phyloP scores from a whole-genome alignment of 2,797 vertebrate genomes.

The Neostethus bicornis region DNA sequence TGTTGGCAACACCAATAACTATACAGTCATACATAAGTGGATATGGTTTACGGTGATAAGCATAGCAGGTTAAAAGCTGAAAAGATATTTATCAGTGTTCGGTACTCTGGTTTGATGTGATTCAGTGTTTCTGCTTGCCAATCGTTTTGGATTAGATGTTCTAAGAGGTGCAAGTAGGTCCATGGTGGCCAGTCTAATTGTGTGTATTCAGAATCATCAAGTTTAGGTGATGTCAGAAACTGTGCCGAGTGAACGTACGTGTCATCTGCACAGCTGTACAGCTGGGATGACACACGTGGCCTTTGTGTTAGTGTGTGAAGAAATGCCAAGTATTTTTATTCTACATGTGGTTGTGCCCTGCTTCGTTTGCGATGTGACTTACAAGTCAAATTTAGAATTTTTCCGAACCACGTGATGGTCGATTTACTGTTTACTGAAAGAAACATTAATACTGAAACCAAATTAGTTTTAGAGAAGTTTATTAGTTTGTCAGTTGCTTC shows the following conservation, averaged over 20 bases:
- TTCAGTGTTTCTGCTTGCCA: slow-evolving; percentile 42
- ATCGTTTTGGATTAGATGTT: slow-evolving; percentile 28
- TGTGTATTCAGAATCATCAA: slow-evolving; percentile 4
- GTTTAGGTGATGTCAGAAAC: slow-evolving; percentile 4
- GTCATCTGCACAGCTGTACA: slow-evolving; percentile 9
- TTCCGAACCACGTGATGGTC: slow-evolving; percentile 5
- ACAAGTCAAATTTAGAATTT: slow-evolving; percentile 37
- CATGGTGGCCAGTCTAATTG: slow-evolving; percentile 1
- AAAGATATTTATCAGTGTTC: neutral
- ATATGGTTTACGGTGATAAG: slow-evolving; percentile 1
- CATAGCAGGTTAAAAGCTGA: slow-evolving; percentile 2
- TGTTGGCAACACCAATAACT: slow-evolving; percentile 3
- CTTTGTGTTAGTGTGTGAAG: slow-evolving; percentile 41
- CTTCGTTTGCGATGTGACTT: slow-evolving; percentile 25
- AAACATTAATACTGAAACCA: neutral
- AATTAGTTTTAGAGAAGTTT: slow-evolving; percentile 9
- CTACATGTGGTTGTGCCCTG: slow-evolving; percentile 53
- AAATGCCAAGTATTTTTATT: slow-evolving; percentile 63
- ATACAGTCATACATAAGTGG: slow-evolving; percentile 5
- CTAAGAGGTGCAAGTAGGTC: neutral
- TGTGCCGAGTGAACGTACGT: slow-evolving; percentile 40
- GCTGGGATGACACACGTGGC: slow-evolving; percentile 14
- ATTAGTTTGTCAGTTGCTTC: too few species aligned
- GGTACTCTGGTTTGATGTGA: slow-evolving; percentile 9
- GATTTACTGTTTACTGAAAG: slow-evolving; percentile 18